Evolutionary conservation across 2,888 invertebrate genomes (phyloP).

Genomic region (Acanthosepion pharaonis): DNA sequence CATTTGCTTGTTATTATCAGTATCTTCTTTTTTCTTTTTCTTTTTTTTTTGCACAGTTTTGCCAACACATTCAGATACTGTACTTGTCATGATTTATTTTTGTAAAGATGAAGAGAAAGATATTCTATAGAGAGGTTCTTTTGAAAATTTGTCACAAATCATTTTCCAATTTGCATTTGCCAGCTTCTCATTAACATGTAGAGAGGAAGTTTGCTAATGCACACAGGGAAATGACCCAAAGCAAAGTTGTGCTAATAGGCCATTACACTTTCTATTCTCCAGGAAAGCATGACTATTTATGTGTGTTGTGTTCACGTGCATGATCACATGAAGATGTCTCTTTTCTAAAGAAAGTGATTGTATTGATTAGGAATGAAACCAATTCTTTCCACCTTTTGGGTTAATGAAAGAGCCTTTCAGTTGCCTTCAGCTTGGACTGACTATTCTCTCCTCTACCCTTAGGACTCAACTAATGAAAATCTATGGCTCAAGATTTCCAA

Average conservation of each 20-base stretch:
- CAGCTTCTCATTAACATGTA: not conserved
- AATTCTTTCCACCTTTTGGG: not conserved
- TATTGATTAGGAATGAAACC: not conserved
- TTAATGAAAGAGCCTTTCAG: slow-evolving; percentile 7
- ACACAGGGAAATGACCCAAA: not conserved
- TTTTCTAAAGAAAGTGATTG: not conserved
- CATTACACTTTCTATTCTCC: not conserved
- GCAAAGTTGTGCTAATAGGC: not conserved
- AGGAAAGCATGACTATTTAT: not conserved
- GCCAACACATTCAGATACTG: not conserved
- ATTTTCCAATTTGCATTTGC: not conserved
- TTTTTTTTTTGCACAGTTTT: not conserved
- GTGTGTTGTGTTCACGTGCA: not conserved
- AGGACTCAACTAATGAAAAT: not conserved
- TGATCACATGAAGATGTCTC: not conserved
- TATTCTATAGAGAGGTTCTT: not conserved
- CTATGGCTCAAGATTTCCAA: not conserved
- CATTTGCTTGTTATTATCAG: not conserved
- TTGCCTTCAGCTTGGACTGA: not conserved
- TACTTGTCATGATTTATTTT: not conserved
- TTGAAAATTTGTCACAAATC: not conserved
- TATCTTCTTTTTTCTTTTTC: too few species aligned
- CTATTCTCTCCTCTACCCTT: not conserved
- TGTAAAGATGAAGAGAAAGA: not conserved
- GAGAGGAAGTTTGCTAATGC: not conserved